Base-by-base conservation (phyloP, 2,797 vertebrate species). In the Margarornis squamiger region DNA sequence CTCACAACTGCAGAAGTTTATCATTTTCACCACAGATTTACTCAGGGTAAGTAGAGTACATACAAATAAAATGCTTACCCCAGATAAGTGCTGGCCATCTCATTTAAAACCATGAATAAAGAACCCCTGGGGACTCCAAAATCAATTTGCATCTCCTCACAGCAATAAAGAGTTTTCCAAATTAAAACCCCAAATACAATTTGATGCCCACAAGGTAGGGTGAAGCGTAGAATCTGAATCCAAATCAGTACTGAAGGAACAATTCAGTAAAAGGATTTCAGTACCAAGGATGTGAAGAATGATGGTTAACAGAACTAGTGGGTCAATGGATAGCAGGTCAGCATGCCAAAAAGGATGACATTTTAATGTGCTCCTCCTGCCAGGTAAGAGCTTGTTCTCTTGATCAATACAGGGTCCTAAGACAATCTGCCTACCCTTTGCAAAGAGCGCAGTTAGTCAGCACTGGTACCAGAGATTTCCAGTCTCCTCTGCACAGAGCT, bases 401-500 rank as follows among this genome's bases (percentile, higher is more conserved):
- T 86, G 34, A 93, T 57, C 1, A 9, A 24, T 45, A 54, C 38
- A 27, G 79, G 11, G 49, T 66, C 45, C 19, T 14, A 34, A 34
- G 92, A 83, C 27, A 79, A 88, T 26, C 43, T 41, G 46, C 61
- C 88, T 39, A 62, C 45, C 34, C 74, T 87, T 70, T 52, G 54
- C 88, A 24, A 41, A 9, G 24, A 49, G 76, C 0, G 0, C 57
- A 36, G 87, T 96, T 98, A 98, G 89, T 98, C 97, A 58, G 97
- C 73, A 1, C 97, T 97, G 0, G 97, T 88, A 91, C 98, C 98
- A 61, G 98, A 98, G 55, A 99, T 97, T 90, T 99, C 98, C 46
- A 99, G 98, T 85, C 98, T 98, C 95, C 99, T 98, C 97, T 99
- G 99, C 13, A 98, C 99, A 1, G 99, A 99, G 94, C 96, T 98